Conservation (phyloP, 2,113 vertebrate species). For the Pelecanoides urinatrix region DNA sequence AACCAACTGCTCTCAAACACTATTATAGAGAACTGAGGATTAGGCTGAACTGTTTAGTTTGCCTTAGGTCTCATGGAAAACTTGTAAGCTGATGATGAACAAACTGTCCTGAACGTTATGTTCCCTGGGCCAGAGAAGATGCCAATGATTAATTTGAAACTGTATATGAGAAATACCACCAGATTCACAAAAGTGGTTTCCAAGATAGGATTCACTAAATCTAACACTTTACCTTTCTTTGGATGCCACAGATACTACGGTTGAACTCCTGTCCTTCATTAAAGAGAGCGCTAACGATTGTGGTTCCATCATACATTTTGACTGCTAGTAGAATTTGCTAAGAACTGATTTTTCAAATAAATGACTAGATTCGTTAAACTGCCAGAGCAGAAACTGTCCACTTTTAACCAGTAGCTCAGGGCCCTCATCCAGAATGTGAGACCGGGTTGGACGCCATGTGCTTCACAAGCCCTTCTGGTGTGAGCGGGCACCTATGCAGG, state of each 20-base stretch:
- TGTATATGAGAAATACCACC: not conserved
- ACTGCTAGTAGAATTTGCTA: not conserved
- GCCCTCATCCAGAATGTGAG: not conserved
- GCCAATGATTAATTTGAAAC: not conserved
- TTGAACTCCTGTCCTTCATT: not conserved
- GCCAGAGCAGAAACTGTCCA: not conserved
- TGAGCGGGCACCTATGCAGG: not conserved
- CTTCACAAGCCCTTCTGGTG: not conserved
- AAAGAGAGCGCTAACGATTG: not conserved
- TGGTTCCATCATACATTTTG: not conserved
- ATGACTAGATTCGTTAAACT: not conserved
- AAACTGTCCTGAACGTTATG: not conserved
- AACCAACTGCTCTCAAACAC: not conserved
- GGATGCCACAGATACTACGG: not conserved
- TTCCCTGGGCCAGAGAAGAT: not conserved
- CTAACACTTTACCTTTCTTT: not conserved
- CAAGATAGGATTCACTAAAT: not conserved
- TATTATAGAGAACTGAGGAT: not conserved
- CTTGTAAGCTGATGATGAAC: not conserved
- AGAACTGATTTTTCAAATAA: not conserved
- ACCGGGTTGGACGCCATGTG: rapidly evolving
- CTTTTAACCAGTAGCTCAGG: not conserved
- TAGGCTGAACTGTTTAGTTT: not conserved
- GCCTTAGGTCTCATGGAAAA: not conserved
- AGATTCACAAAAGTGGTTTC: not conserved